Evolutionary conservation across 2,888 invertebrate species (phyloP).

Genomic region (Dioctria linearis): DNA sequence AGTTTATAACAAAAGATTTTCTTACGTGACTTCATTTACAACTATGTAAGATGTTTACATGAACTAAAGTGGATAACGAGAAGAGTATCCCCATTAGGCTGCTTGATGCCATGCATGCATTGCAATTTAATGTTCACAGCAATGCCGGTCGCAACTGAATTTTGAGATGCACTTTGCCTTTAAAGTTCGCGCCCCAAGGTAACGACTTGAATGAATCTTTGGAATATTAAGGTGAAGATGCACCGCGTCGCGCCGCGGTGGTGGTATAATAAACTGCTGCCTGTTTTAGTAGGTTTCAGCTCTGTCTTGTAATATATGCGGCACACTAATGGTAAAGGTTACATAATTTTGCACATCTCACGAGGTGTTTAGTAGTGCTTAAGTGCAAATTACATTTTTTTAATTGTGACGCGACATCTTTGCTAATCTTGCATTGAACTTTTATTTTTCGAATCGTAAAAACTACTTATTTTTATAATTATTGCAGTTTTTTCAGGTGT

Average conservation of each 20-base stretch:
- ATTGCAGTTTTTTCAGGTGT: neutral
- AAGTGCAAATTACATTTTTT: conserved; percentile 29
- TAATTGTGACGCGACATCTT: conserved; percentile 42
- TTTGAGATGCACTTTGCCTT: conserved; percentile 53
- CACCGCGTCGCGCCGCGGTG: neutral
- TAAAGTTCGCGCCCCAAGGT: conserved; percentile 56
- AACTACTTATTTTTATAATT: neutral
- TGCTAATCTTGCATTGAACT: conserved; percentile 40
- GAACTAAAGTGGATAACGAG: conserved; percentile 7
- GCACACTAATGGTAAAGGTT: conserved; percentile 10
- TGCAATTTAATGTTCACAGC: conserved; percentile 5
- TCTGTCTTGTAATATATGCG: conserved; percentile 5
- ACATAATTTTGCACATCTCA: conserved; percentile 28
- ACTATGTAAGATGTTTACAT: conserved; percentile 43
- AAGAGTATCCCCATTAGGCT: conserved; percentile 5
- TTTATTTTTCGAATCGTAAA: neutral
- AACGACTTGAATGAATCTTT: conserved; percentile 53
- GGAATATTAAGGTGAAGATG: conserved; percentile 32
- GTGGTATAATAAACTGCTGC: neutral
- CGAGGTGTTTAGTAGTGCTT: conserved; percentile 7
- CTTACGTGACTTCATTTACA: conserved; percentile 46
- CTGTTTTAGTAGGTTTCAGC: conserved; percentile 11
- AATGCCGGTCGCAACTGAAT: neutral
- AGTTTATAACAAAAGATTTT: conserved; percentile 35
- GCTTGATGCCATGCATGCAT: neutral